phyloP scores from a whole-genome alignment of 2,888 invertebrate species.

The Isoperla grammatica region DNA sequence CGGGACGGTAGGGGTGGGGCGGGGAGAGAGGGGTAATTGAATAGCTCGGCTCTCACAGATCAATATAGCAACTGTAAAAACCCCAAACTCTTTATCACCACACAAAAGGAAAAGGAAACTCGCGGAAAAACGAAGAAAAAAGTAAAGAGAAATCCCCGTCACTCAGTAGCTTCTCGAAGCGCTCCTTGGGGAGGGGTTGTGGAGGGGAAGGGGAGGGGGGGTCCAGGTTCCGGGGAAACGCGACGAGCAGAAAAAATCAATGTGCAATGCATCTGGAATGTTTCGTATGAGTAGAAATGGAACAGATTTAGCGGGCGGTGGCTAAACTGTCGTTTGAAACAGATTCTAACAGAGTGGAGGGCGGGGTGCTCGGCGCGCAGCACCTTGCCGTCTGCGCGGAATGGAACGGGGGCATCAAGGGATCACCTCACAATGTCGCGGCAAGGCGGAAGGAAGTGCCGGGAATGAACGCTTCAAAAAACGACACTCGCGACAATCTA shows the following conservation, averaged over 20 bases:
- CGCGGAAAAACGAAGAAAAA: neutral
- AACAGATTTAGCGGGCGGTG: no score
- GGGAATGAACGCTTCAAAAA: no score
- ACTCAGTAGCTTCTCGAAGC: constrained; percentile 26
- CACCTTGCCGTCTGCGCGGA: no score
- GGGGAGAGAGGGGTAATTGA: constrained; percentile 17
- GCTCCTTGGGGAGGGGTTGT: constrained; percentile 23
- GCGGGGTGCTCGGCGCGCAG: no score
- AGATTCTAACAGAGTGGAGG: no score
- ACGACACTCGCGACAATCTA: no score
- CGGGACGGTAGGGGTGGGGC: neutral
- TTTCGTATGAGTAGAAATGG: neutral
- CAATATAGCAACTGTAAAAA: constrained; percentile 23
- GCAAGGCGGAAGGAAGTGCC: no score
- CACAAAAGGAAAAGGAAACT: neutral
- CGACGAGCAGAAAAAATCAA: constrained; percentile 18
- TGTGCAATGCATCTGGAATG: constrained; percentile 14
- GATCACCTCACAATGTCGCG: no score
- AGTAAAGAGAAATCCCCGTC: constrained; percentile 4
- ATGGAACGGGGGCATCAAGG: no score
- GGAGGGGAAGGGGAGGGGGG: constrained; percentile 32
- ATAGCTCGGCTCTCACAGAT: constrained; percentile 20
- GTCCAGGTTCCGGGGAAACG: constrained; percentile 27
- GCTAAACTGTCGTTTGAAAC: no score
- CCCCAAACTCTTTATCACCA: no score